Conservation (phyloP, 2,797 vertebrate species). For the Apogon talboti region DNA sequence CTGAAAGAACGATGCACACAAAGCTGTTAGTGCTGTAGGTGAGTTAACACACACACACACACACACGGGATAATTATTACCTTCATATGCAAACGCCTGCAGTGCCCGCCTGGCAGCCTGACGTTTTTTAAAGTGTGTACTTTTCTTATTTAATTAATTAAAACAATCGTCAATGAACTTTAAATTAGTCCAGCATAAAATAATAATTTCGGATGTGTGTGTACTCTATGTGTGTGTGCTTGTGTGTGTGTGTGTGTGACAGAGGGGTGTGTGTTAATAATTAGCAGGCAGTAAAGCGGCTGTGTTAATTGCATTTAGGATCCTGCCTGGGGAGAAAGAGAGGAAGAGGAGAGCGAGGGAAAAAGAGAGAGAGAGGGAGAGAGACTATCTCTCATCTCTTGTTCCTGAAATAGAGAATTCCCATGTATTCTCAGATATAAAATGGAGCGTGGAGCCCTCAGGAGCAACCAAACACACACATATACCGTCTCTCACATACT, state of each 20-base stretch:
- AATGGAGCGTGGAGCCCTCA: constrained; percentile 83
- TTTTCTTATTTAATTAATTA: constrained; percentile 88
- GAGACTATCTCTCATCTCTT: constrained; percentile 83
- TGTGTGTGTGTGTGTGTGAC: constrained; percentile 27
- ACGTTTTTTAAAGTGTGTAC: constrained; percentile 80
- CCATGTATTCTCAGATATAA: constrained; percentile 88
- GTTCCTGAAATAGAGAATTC: constrained; percentile 95
- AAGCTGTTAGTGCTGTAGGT: constrained; percentile 36
- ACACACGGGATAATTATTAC: constrained; percentile 77
- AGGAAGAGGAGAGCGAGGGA: constrained; percentile 39
- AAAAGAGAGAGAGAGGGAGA: constrained; percentile 28
- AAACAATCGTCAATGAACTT: constrained; percentile 90
- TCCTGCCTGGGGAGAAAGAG: constrained; percentile 87
- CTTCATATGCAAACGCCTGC: constrained; percentile 76
- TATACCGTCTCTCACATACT: constrained; percentile 22
- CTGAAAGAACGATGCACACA: constrained; percentile 51
- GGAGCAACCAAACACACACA: constrained; percentile 69
- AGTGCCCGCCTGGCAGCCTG: constrained; percentile 53
- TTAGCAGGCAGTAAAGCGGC: constrained; percentile 94
- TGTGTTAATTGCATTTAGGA: constrained; percentile 97
- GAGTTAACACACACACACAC: constrained; percentile 35
- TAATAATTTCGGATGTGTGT: constrained; percentile 78
- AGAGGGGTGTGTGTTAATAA: constrained; percentile 91
- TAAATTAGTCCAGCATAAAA: constrained; percentile 96
- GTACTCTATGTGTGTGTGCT: constrained; percentile 15